Conservation (phyloP, 2,113 vertebrate species). For the Pituophis catenifer region DNA sequence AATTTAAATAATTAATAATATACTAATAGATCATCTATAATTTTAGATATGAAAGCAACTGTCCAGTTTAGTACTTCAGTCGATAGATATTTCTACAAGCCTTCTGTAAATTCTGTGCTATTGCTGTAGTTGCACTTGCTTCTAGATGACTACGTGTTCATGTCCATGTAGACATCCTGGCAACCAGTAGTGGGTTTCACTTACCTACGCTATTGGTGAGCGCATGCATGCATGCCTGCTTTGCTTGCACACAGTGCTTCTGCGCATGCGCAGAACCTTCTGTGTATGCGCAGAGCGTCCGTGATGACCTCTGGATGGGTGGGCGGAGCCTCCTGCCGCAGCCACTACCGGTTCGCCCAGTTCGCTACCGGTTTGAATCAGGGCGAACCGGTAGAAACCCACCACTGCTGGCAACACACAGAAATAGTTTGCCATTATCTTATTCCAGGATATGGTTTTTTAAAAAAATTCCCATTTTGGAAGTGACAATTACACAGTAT, state of each 20-base stretch:
- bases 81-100: background rate
- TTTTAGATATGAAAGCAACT: background rate
- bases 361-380: too few relatives aligned
- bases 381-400: too few relatives aligned
- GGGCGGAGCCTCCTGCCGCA: too few relatives aligned
- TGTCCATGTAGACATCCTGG: background rate
- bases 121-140: background rate
- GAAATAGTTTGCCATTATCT: background rate
- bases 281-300: too few relatives aligned
- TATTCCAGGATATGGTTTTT: background rate
- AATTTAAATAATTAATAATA: background rate
- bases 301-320: too few relatives aligned
- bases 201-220: too few relatives aligned
- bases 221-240: fast-evolving
- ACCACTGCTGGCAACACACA: background rate
- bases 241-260: too few relatives aligned
- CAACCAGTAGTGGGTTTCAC: background rate
- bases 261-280: too few relatives aligned
- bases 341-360: too few relatives aligned
- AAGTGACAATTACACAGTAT: background rate
- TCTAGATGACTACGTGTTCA: background rate
- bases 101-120: background rate
- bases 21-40: background rate
- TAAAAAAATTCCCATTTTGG: background rate
- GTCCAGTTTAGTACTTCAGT: background rate